A percentile compares a stretch with the other conserved stretches of the same genome.
Evolutionary conservation across 2,888 invertebrate genomes (phyloP).

Genomic region (Euplagia quadripunctaria): DNA sequence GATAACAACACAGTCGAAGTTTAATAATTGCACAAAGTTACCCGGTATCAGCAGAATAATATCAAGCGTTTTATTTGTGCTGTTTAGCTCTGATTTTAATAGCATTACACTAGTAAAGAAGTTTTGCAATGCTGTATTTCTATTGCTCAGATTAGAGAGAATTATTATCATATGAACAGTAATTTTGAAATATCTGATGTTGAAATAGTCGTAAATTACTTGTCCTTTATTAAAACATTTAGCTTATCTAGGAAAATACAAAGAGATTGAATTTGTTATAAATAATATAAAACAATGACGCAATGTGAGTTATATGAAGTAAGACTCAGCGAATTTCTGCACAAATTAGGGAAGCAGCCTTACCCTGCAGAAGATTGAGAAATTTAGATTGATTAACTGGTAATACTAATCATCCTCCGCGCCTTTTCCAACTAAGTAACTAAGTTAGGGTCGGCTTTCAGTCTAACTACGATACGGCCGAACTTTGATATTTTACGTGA

Average conservation of each 20-base stretch:
- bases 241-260: neutral
- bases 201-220: neutral
- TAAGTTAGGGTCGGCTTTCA: too few species aligned
- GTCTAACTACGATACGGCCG: too few species aligned
- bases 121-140: conserved; percentile 10
- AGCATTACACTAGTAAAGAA: neutral
- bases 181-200: conserved; percentile 1
- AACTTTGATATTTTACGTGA: too few species aligned
- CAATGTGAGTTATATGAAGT: too few species aligned
- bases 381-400: too few species aligned
- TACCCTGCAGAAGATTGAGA: too few species aligned
- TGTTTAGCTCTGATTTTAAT: conserved; percentile 28
- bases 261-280: too few species aligned
- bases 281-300: too few species aligned
- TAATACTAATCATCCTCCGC: too few species aligned
- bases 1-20: conserved; percentile 53
- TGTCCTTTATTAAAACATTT: neutral
- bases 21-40: conserved; percentile 59
- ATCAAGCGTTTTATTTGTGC: conserved; percentile 45
- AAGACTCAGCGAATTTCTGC: too few species aligned
- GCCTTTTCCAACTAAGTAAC: too few species aligned
- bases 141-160: conserved; percentile 9
- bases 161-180: neutral
- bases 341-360: too few species aligned
- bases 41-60: conserved; percentile 36